Evolutionary conservation across 2,113 vertebrate species (phyloP).

Genomic region (Tangachromis dhanisi): DNA sequence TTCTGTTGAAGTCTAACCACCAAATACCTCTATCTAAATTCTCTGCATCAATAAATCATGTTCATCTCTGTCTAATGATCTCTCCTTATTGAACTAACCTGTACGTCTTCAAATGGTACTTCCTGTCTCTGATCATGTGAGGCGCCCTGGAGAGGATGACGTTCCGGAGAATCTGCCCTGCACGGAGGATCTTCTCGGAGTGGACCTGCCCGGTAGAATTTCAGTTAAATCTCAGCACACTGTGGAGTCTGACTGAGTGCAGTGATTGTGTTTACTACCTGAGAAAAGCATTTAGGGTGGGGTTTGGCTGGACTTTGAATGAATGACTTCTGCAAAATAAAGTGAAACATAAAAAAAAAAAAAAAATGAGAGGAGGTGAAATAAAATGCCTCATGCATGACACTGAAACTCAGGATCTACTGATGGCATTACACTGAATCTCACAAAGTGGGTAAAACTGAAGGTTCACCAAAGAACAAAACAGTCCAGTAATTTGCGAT

Average conservation of each 20-base stretch:
- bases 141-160: conserved; percentile 85
- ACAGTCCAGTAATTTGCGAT: not conserved
- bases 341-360: conserved; percentile 38
- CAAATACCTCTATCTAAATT: not conserved
- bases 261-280: conserved; percentile 75
- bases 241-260: not conserved
- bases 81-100: conserved; percentile 66
- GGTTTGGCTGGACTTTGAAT: conserved; percentile 83
- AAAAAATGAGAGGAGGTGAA: not conserved
- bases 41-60: not conserved
- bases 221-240: not conserved
- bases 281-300: conserved; percentile 80
- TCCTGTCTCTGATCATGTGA: conserved; percentile 98
- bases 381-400: not conserved
- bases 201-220: conserved; percentile 73
- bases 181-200: conserved; percentile 90
- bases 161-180: conserved; percentile 86
- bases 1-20: not conserved
- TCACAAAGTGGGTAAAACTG: not conserved
- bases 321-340: conserved; percentile 91
- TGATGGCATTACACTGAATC: not conserved
- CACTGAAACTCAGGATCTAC: not conserved
- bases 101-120: conserved; percentile 95
- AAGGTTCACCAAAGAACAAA: not conserved
- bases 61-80: not conserved